Evolutionary conservation across 1,140 invertebrate genomes (phyloP), one percentile per base, ranked within the genome.

Genomic region (Drosophila pachea): DNA sequence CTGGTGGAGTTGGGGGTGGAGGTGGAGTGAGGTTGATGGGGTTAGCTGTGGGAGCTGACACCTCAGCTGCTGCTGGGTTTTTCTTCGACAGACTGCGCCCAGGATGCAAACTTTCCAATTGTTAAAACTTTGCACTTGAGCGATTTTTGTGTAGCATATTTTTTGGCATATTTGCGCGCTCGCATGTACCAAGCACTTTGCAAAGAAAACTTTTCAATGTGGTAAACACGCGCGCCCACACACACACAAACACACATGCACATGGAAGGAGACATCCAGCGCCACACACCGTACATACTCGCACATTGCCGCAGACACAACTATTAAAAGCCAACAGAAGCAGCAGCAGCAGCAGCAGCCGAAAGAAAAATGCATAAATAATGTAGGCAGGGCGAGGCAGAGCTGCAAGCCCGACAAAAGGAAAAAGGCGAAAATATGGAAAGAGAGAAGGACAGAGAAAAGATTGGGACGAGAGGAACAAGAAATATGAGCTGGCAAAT

Each of bases 141-240:
- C 79, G 81, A 84, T 79, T 84, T 84, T 84, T 79, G 79, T 84
- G 76, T 84, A 79, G 81, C 79, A 86, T 86, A 84, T 84, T 84
- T 83, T 84, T 84, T 84, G 76, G 79, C 75, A 83, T 83, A 83
- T 83, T 83, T 83, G 79, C 79, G 73, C 76, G 79, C 66, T 68
- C 71, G 81, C 84, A 79, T 84, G 79, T 86, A 71, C 79, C 81
- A 74, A 84, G 79, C 79, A 84, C 79, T 84, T 84, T 84, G 81
- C 81, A 86, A 84, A 84, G 79, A 84, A 84, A 84, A 84, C 79
- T 84, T 84, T 84, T 84, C 79, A 86, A 79, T 84, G 79, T 79
- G 81, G 81, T 84, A 86, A 84, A 76, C 76, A 84, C 50, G 66
- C 62, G 56, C 54, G 58, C 48, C 49, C 54, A 16, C 45, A 40